phyloP scores from a whole-genome alignment of 1,140 invertebrate genomes.

The Heliconius hewitsoni region DNA sequence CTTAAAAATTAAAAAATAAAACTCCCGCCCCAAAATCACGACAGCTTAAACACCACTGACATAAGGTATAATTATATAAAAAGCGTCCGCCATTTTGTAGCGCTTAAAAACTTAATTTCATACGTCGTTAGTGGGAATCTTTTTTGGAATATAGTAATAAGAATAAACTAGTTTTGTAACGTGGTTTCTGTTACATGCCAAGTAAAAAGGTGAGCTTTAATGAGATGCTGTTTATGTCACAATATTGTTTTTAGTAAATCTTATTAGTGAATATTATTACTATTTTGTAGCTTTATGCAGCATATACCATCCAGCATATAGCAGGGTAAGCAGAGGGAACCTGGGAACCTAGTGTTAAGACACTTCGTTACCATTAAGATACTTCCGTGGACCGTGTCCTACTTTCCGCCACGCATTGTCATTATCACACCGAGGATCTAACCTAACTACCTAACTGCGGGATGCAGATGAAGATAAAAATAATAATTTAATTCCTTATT shows the following conservation, averaged over 20 bases:
- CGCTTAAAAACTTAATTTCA: constrained; percentile 64
- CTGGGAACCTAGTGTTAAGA: neutral
- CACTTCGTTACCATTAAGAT: too few species aligned
- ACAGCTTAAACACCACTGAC: constrained; percentile 30
- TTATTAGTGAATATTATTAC: too few species aligned
- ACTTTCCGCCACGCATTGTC: neutral
- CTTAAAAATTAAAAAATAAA: neutral
- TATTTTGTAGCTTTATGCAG: neutral
- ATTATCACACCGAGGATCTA: too few species aligned
- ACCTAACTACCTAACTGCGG: too few species aligned
- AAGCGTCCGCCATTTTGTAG: constrained; percentile 54
- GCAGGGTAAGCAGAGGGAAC: neutral
- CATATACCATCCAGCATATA: neutral
- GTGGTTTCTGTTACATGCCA: constrained; percentile 26
- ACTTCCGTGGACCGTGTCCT: too few species aligned
- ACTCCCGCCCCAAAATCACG: neutral
- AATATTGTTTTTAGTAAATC: neutral
- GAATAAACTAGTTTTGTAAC: constrained; percentile 32
- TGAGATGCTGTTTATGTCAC: neutral
- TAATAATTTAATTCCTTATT: too few species aligned
- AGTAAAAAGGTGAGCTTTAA: constrained; percentile 1
- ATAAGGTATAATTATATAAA: constrained; percentile 54
- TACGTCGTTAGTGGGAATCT: constrained; percentile 54
- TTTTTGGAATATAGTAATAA: constrained; percentile 50
- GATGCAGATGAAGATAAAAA: too few species aligned